Evolutionary conservation across 2,888 invertebrate species (phyloP).

Genomic region (Cancer borealis): DNA sequence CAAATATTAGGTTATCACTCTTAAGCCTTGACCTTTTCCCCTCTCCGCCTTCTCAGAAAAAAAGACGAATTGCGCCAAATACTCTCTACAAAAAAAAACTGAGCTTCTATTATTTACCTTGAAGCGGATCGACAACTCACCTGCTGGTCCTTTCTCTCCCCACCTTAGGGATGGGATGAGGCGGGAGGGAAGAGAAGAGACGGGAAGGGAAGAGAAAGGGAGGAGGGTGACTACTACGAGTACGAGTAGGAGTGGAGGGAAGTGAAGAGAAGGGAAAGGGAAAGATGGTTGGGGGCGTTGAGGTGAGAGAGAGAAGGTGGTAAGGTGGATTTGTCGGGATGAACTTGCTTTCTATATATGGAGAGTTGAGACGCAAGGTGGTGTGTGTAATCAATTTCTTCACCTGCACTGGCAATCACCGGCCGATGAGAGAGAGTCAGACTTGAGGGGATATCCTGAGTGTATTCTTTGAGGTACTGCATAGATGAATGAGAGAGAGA

Average conservation of each 20-base stretch:
- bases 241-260: neutral
- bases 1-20: constrained; percentile 28
- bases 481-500: neutral
- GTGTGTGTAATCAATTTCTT: neutral
- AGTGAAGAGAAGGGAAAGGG: constrained; percentile 15
- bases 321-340: constrained; percentile 11
- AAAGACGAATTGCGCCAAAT: neutral
- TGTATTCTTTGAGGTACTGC: neutral
- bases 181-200: neutral
- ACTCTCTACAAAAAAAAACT: neutral
- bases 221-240: neutral
- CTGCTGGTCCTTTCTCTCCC: neutral
- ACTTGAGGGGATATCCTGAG: neutral
- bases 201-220: neutral
- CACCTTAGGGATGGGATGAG: neutral
- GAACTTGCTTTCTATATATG: constrained; percentile 29
- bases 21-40: neutral
- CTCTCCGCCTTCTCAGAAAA: neutral
- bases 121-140: neutral
- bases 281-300: neutral
- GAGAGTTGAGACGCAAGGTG: constrained; percentile 15
- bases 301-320: constrained; percentile 21
- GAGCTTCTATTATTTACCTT: neutral
- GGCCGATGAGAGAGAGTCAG: neutral
- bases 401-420: neutral